A percentile compares a stretch with the other conserved stretches of the same genome.
phyloP scores from a whole-genome alignment of 2,113 vertebrate species.

The Sterna hirundo region DNA sequence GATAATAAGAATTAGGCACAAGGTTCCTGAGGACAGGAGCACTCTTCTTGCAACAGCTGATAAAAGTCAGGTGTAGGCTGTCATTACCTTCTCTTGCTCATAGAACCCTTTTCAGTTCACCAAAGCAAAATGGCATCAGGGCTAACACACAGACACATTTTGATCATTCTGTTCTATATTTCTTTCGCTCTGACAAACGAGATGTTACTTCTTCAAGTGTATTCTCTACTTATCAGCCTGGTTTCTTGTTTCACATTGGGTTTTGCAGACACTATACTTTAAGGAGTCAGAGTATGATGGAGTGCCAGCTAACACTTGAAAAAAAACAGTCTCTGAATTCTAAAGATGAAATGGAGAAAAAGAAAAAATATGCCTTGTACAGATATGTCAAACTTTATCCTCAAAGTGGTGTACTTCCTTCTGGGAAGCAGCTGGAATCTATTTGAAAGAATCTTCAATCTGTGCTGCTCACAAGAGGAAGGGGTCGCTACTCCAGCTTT shows the following conservation, averaged over 20 bases:
- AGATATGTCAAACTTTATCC: not conserved
- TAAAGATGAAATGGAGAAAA: conserved; percentile 4
- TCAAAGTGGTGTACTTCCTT: not conserved
- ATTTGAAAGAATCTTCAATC: not conserved
- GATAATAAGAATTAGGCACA: not conserved
- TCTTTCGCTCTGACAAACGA: not conserved
- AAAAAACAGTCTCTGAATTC: not conserved
- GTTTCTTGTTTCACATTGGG: not conserved
- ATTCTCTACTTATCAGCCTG: not conserved
- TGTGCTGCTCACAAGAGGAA: not conserved
- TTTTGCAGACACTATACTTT: not conserved
- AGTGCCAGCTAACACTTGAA: not conserved
- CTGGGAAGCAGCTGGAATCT: not conserved
- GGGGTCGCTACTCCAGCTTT: not conserved
- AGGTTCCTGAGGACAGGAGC: not conserved
- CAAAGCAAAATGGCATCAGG: not conserved
- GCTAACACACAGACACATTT: not conserved
- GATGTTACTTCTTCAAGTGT: not conserved
- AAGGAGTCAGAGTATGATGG: not conserved
- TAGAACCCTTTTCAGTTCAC: not conserved
- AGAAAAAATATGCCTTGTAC: not conserved
- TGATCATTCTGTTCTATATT: conserved; percentile 3
- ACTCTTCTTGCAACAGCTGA: not conserved
- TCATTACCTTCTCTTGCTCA: not conserved
- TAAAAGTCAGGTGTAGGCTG: not conserved